Conservation (phyloP, 2,888 invertebrate genomes). For the Andrena marginata region DNA sequence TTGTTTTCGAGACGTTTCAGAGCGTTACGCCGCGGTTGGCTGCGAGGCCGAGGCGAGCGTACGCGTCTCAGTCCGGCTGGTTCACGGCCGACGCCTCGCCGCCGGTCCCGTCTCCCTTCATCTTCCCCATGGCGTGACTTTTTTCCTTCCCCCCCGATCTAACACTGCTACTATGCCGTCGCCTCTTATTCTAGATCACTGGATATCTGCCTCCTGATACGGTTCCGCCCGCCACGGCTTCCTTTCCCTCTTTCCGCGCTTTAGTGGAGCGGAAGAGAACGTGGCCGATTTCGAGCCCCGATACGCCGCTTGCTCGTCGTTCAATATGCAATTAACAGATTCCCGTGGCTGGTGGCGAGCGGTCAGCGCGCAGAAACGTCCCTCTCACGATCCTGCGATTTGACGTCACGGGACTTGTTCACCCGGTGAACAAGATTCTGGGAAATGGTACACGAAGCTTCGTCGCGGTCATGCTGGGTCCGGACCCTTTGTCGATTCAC, state of each 20-base stretch:
- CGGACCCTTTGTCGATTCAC: background rate
- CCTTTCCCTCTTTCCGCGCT: slow-evolving; percentile 67
- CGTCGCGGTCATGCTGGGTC: too few relatives aligned
- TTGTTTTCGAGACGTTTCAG: slow-evolving; percentile 78
- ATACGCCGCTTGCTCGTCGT: slow-evolving; percentile 32
- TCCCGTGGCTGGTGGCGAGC: background rate
- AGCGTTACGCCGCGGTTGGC: slow-evolving; percentile 79
- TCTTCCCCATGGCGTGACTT: background rate
- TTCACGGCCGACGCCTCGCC: slow-evolving; percentile 15
- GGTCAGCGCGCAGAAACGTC: background rate
- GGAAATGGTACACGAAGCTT: too few relatives aligned
- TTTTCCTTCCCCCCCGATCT: slow-evolving; percentile 11
- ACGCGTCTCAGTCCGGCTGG: slow-evolving; percentile 2
- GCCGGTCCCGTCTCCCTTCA: background rate
- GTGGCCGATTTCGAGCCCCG: slow-evolving; percentile 68
- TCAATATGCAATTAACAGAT: slow-evolving; percentile 48
- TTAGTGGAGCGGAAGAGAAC: slow-evolving; percentile 77
- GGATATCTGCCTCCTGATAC: slow-evolving; percentile 26
- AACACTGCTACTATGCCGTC: background rate
- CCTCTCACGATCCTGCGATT: background rate
- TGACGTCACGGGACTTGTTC: too few relatives aligned
- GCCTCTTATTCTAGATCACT: slow-evolving; percentile 63
- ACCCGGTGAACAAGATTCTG: too few relatives aligned
- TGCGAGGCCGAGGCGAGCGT: slow-evolving; percentile 41
- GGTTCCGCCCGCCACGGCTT: slow-evolving; percentile 22